Percentiles rank a stretch among this genome's conserved stretches.
These are phyloP conservation scores for Scomberomorus guttatus DNA, from an alignment of 2,797 vertebrate species.

Conservation along the genomic window DNA sequence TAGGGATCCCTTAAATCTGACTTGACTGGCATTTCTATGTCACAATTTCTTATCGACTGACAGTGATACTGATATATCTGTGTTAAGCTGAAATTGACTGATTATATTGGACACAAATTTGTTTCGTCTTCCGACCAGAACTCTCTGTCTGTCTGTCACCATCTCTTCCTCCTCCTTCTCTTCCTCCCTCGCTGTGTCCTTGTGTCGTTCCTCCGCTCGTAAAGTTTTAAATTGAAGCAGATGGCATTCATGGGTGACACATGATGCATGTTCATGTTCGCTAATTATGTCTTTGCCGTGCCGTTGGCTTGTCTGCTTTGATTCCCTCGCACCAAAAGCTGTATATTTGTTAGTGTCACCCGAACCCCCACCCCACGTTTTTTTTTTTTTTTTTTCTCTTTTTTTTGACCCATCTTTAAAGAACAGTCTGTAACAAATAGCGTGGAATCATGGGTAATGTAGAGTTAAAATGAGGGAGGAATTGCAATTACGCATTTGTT, in stretches of 20 bases:
- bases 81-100: background rate
- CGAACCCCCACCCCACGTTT: background rate
- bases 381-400: constrained; percentile 12
- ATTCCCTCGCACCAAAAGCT: constrained; percentile 58
- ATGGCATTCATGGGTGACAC: constrained; percentile 63
- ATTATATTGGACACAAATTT: background rate
- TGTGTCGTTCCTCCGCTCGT: constrained; percentile 15
- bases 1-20: background rate
- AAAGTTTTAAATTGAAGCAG: constrained; percentile 62
- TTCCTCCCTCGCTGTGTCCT: background rate
- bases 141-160: background rate
- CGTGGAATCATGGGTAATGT: constrained; percentile 15
- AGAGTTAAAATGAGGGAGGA: constrained; percentile 1
- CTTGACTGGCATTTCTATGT: background rate
- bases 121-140: background rate
- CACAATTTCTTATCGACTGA: background rate
- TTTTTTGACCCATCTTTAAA: constrained; percentile 20
- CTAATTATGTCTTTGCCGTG: constrained; percentile 67
- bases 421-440: constrained; percentile 20
- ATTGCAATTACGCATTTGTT: constrained; percentile 3
- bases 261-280: constrained; percentile 62
- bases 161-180: background rate
- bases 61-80: background rate
- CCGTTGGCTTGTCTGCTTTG: constrained; percentile 55
- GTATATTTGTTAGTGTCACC: constrained; percentile 33